Evolutionary conservation across 23 tunicate genomes (phyloP).

Genomic region (Halocynthia aurantium): DNA sequence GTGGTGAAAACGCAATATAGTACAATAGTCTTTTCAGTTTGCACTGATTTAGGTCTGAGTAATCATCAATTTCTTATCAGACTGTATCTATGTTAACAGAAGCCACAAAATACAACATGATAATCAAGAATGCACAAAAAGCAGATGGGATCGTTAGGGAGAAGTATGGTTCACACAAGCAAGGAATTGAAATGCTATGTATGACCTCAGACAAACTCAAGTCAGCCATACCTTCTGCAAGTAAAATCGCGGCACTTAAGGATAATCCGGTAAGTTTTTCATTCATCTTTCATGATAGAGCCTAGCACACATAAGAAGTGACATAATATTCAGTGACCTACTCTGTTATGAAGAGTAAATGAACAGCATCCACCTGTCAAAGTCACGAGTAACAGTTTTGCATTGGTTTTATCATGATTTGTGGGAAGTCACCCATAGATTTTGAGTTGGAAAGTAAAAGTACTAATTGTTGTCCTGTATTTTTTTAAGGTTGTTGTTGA

Average conservation of each 20-base stretch:
- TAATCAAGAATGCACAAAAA: slow-evolving; percentile 81
- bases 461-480: neutral
- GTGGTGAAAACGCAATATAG: slow-evolving; percentile 7
- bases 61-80: neutral
- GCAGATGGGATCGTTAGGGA: slow-evolving; percentile 78
- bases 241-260: slow-evolving; percentile 56
- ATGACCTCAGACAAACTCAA: slow-evolving; percentile 66
- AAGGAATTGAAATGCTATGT: slow-evolving; percentile 65
- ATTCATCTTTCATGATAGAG: neutral
- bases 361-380: neutral
- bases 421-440: no score
- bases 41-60: neutral
- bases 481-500: slow-evolving; percentile 71
- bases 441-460: neutral
- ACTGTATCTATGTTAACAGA: slow-evolving; percentile 34
- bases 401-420: no score
- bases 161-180: slow-evolving; percentile 56
- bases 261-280: slow-evolving; percentile 75
- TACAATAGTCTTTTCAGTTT: neutral
- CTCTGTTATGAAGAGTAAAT: no score
- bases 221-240: slow-evolving; percentile 76
- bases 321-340: no score
- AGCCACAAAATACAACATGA: slow-evolving; percentile 63
- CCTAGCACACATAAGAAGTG: no score
- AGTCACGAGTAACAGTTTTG: neutral